Evolutionary conservation across 2,113 vertebrate species (phyloP).

Genomic region (Recurvirostra avosetta): DNA sequence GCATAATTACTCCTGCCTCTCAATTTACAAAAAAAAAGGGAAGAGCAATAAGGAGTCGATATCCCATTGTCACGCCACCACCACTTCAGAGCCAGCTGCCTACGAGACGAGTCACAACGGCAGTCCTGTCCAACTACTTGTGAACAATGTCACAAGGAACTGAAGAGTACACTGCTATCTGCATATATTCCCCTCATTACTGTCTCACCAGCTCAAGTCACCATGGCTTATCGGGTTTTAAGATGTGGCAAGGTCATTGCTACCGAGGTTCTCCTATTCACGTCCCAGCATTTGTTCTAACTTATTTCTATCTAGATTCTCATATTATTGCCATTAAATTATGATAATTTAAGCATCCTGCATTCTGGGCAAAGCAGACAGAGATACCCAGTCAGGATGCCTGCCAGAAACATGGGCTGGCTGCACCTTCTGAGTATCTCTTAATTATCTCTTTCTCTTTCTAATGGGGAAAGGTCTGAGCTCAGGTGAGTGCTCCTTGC

Average conservation of each 20-base stretch:
- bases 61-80: background rate
- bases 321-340: background rate
- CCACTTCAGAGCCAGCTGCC: background rate
- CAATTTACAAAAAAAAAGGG: background rate
- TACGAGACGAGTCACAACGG: background rate
- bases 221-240: background rate
- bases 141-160: constrained; percentile 4
- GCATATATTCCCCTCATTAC: constrained; percentile 11
- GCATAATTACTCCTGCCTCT: constrained; percentile 7
- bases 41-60: background rate
- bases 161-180: background rate
- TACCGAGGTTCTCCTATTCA: background rate
- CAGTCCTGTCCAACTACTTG: background rate
- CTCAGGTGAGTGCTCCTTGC: constrained; percentile 49
- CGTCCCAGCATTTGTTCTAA: background rate
- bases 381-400: constrained; percentile 6
- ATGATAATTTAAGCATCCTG: constrained; percentile 48
- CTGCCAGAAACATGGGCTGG: constrained; percentile 23
- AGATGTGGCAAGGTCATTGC: background rate
- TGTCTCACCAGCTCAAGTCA: background rate
- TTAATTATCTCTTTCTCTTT: constrained; percentile 66
- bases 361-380: background rate
- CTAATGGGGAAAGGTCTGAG: constrained; percentile 59
- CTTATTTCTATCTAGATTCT: background rate
- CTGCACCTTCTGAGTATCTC: constrained; percentile 29